A percentile compares a stretch with the other conserved stretches of the same genome.
phyloP scores from a whole-genome alignment of 1,140 invertebrate genomes.

The Lycorma delicatula region DNA sequence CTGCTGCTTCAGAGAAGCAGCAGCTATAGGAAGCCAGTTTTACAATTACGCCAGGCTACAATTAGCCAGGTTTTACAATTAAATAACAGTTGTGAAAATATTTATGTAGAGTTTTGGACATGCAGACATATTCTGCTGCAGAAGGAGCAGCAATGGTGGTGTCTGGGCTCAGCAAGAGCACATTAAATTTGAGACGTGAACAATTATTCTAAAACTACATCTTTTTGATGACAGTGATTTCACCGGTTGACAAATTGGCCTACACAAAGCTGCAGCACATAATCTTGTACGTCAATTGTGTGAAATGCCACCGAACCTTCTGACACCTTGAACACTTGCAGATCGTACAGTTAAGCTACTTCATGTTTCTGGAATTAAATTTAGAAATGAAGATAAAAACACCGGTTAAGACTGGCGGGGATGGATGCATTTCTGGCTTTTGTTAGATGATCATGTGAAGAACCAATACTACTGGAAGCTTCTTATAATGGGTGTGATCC shows the following conservation, averaged over 20 bases:
- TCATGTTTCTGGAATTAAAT: conserved; percentile 40
- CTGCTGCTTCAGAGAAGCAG: conserved; percentile 49
- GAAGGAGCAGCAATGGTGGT: conserved; percentile 57
- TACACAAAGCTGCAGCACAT: conserved; percentile 48
- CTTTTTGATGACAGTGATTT: conserved; percentile 34
- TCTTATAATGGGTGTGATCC: conserved; percentile 35
- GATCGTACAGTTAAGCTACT: conserved; percentile 40
- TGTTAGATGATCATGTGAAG: conserved; percentile 48
- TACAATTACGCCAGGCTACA: too few species aligned
- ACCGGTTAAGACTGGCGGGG: conserved; percentile 49
- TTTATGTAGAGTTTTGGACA: conserved; percentile 58
- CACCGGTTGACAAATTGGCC: conserved; percentile 46
- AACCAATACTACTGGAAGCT: conserved; percentile 43
- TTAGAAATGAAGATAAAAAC: conserved; percentile 33
- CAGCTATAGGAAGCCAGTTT: conserved; percentile 59
- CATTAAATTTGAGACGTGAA: conserved; percentile 10
- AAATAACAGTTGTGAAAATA: conserved; percentile 50
- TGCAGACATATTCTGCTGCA: conserved; percentile 62
- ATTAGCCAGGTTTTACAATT: conserved; percentile 45
- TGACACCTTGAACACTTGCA: conserved; percentile 54
- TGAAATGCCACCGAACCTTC: conserved; percentile 54
- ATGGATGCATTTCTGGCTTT: conserved; percentile 56
- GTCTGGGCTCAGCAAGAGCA: conserved; percentile 55
- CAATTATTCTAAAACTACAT: conserved; percentile 16
- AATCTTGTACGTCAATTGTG: conserved; percentile 50